Percentiles rank a stretch among this genome's conserved stretches.
These are phyloP conservation scores for Keiferia lycopersicella DNA, from an alignment of 2,888 invertebrate species.

Conservation along the genomic window DNA sequence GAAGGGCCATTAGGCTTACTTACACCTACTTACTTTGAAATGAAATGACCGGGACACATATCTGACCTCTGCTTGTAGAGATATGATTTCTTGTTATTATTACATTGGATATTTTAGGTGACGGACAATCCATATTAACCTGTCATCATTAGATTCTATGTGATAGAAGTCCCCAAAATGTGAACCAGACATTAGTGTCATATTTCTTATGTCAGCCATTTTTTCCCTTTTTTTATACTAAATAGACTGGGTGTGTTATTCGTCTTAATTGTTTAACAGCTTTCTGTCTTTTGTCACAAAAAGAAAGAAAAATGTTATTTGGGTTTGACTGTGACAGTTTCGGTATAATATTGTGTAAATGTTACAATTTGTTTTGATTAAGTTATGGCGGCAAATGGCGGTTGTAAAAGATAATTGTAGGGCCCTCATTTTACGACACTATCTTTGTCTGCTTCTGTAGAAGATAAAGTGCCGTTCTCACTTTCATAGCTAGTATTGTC, in stretches of 20 bases:
- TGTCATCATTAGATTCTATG: conserved; percentile 30
- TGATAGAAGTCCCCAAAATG: conserved; percentile 41
- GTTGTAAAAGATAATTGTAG: conserved; percentile 35
- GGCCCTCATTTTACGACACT: conserved; percentile 38
- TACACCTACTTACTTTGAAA: not conserved
- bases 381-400: conserved; percentile 38
- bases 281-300: conserved; percentile 51
- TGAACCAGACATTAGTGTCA: conserved; percentile 59
- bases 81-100: not conserved
- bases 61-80: not conserved
- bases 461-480: conserved; percentile 4
- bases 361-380: conserved; percentile 35
- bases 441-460: conserved; percentile 1
- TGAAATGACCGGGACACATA: not conserved
- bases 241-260: conserved; percentile 57
- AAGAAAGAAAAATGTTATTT: conserved; percentile 27
- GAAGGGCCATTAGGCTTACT: too few relatives aligned
- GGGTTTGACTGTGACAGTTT: conserved; percentile 13
- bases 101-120: not conserved
- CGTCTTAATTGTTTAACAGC: conserved; percentile 70
- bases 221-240: conserved; percentile 52
- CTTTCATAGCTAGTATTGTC: conserved; percentile 2
- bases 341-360: conserved; percentile 29
- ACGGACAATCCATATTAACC: conserved; percentile 34
- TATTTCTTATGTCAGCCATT: conserved; percentile 57